Conservation (phyloP, 2,113 vertebrate genomes). For the Zootoca vivipara region DNA sequence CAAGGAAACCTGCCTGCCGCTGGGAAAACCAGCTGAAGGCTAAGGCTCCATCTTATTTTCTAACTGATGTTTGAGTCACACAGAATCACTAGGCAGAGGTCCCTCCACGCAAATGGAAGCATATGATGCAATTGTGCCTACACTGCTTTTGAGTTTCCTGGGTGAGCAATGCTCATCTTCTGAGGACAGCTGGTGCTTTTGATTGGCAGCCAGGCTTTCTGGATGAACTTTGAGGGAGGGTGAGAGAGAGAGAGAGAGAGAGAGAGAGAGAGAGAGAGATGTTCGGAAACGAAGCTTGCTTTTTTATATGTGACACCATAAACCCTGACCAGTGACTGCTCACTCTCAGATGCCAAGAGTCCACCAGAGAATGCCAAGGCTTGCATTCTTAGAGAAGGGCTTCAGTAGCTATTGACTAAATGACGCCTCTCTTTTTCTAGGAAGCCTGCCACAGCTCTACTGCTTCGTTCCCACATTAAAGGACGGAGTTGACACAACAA, state of each 20-base stretch:
- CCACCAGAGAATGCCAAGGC: neutral
- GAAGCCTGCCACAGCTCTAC: neutral
- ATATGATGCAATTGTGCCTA: neutral
- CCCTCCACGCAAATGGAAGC: neutral
- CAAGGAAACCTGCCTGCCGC: neutral
- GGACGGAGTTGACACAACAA: neutral
- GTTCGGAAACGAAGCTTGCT: accelerated
- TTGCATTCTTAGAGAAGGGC: neutral
- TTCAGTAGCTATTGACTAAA: neutral
- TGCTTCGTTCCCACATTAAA: neutral
- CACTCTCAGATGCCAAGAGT: accelerated
- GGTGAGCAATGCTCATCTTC: slow-evolving; percentile 12
- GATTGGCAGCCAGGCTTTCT: slow-evolving; percentile 16
- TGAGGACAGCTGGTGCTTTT: slow-evolving; percentile 4
- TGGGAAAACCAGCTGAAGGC: neutral
- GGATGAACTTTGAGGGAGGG: neutral
- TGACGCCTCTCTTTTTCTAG: neutral
- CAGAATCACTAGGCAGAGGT: accelerated
- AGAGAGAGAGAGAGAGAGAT: neutral
- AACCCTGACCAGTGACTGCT: neutral
- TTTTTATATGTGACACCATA: neutral
- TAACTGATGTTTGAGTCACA: neutral
- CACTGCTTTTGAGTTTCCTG: slow-evolving; percentile 11
- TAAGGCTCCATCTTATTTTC: neutral
- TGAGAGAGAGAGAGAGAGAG: neutral